phyloP scores from a whole-genome alignment of 23 tunicate species.

The Halocynthia aurantium region DNA sequence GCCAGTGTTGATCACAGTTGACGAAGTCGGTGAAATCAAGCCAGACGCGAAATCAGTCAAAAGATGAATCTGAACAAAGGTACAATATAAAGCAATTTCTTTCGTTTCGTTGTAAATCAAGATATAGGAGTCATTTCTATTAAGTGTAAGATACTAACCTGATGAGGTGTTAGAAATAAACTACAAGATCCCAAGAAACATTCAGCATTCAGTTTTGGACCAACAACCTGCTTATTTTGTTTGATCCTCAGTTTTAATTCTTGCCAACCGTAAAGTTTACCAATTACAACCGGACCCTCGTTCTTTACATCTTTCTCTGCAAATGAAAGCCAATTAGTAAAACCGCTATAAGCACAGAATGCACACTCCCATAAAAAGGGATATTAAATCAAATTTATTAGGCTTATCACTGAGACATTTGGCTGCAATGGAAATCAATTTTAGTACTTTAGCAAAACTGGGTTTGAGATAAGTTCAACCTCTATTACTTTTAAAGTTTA shows the following conservation, averaged over 20 bases:
- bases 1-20: no score
- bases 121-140: no score
- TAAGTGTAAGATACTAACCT: slow-evolving; percentile 7
- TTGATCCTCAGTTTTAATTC: slow-evolving; percentile 44
- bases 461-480: background rate
- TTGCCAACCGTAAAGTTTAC: slow-evolving; percentile 44
- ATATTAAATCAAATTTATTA: background rate
- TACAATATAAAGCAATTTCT: no score
- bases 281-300: slow-evolving; percentile 19
- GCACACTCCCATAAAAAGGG: background rate
- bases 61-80: no score
- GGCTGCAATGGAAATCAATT: slow-evolving; percentile 3
- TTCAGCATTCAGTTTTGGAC: slow-evolving; percentile 57
- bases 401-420: background rate
- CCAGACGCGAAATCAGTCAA: no score
- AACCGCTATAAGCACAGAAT: no score
- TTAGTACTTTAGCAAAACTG: background rate
- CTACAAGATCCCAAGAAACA: slow-evolving; percentile 43
- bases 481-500: background rate
- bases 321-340: no score
- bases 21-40: no score
- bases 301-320: background rate
- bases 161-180: slow-evolving; percentile 48
- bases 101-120: no score
- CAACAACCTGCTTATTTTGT: slow-evolving; percentile 30